Base-by-base conservation (phyloP, 2,888 invertebrate genomes). In the Pyralis farinalis region DNA sequence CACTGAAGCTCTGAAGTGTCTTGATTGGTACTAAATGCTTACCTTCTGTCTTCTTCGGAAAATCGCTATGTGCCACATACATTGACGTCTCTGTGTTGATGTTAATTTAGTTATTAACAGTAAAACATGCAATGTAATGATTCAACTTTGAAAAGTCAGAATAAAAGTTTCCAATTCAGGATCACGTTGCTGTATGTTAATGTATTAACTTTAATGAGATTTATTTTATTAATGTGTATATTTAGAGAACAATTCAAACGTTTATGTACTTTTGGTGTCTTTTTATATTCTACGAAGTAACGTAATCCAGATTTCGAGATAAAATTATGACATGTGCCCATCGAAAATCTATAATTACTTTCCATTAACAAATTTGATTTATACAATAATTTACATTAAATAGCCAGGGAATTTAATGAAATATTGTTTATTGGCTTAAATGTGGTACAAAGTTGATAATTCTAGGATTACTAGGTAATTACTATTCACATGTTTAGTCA, bases 1-100 rank as follows among this genome's bases (percentile, higher is more conserved):
- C 1, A 25, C 7, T 25, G 25, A 25, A 25, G 25, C n/a, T 2
- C 7, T 83, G 79, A 75, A 72, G 56, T 27, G 22, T 37, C 27
- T 33, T 39, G 12, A 16, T 39, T 20, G 30, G 39, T 33, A 38
- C 6, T 34, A 29, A 40, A 49, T 42, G 46, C 34, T 34, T 33
- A 39, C 39, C 39, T 39, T 37, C 42, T 37, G 53, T 53, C 49
- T 50, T 50, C 46, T 44, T 49, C 47, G 44, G 47, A 47, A 51
- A 28, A 40, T 46, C 34, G 39, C 40, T 38, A 39, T 36, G 8
- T 22, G 11, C 8, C 7, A 1, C 3, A 12, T 39, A 33, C 12
- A 33, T 11, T 28, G 39, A 25, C 8, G 27, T 20, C 1, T 39
- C 7, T 34, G 11, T 8, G 7, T 3, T 16, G 2, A 16, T 16